These are phyloP conservation scores for Ennomos fuscantarius DNA, from an alignment of 2,888 invertebrate genomes.

Conservation along the genomic window DNA sequence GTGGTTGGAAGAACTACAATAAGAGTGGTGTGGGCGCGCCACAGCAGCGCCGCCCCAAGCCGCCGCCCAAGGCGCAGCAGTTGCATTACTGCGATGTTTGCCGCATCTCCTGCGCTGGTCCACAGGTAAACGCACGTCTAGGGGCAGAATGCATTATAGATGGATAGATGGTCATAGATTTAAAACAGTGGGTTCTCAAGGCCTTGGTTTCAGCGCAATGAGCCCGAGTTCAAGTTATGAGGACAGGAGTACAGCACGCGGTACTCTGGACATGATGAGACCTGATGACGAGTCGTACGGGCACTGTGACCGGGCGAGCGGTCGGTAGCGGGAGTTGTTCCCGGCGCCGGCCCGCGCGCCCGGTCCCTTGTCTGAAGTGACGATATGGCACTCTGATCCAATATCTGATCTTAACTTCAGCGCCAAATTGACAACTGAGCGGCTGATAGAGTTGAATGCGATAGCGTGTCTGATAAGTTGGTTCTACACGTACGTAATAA, in stretches of 20 bases:
- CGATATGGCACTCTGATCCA: conserved; percentile 23
- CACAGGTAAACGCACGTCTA: conserved; percentile 84
- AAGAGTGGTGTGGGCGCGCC: conserved; percentile 81
- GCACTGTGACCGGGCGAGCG: neutral
- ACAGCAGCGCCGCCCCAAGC: conserved; percentile 88
- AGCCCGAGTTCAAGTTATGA: too few species aligned
- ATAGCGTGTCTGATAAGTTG: too few species aligned
- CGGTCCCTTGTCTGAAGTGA: neutral
- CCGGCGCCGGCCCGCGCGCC: neutral
- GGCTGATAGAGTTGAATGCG: too few species aligned
- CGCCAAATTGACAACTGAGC: too few species aligned
- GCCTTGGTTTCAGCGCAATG: too few species aligned
- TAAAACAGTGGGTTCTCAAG: too few species aligned
- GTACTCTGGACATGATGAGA: conserved; percentile 14
- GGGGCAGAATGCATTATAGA: too few species aligned
- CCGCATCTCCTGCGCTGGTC: conserved; percentile 98
- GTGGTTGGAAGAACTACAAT: conserved; percentile 79
- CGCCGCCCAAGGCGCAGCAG: conserved; percentile 95
- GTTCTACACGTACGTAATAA: too few species aligned
- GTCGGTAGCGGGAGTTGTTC: conserved; percentile 14
- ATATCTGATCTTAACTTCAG: too few species aligned
- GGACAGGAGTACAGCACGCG: too few species aligned
- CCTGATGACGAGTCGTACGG: conserved; percentile 15
- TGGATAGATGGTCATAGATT: too few species aligned
- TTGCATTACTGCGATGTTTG: conserved; percentile 99